These are phyloP conservation scores for Matsumyia berberina DNA, from an alignment of 2,888 invertebrate species.

Conservation along the genomic window DNA sequence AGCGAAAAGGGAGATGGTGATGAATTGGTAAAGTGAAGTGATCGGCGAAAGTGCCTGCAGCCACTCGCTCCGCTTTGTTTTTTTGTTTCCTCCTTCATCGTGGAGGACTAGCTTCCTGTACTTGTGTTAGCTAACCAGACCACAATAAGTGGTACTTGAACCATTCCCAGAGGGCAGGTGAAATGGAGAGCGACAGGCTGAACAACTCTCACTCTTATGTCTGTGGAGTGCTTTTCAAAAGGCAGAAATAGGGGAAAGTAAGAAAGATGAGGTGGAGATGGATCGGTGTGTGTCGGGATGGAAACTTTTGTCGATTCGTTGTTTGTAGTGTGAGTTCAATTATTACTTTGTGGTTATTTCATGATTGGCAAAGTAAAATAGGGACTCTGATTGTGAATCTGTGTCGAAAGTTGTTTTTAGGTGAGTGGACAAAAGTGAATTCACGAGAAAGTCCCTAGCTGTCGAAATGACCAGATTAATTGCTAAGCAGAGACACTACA, in stretches of 20 bases:
- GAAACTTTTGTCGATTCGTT: background rate
- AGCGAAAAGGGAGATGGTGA: conserved; percentile 28
- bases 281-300: background rate
- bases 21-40: conserved; percentile 70
- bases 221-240: conserved; percentile 59
- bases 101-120: conserved; percentile 70
- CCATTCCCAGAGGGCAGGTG: conserved; percentile 60
- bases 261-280: background rate
- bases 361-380: background rate
- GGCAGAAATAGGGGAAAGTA: background rate
- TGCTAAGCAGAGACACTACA: no score
- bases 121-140: conserved; percentile 75
- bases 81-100: conserved; percentile 26
- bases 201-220: conserved; percentile 57
- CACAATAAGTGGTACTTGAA: conserved; percentile 74
- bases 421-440: no score
- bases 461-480: no score
- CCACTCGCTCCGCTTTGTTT: conserved; percentile 46
- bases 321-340: background rate
- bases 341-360: background rate
- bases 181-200: conserved; percentile 22
- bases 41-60: conserved; percentile 68
- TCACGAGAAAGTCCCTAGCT: no score
- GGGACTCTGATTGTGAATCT: background rate
- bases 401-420: no score